Evolutionary conservation across 1,140 invertebrate genomes (phyloP), one percentile per base, ranked within the genome.

Genomic region (Cardiocondyla obscurior): DNA sequence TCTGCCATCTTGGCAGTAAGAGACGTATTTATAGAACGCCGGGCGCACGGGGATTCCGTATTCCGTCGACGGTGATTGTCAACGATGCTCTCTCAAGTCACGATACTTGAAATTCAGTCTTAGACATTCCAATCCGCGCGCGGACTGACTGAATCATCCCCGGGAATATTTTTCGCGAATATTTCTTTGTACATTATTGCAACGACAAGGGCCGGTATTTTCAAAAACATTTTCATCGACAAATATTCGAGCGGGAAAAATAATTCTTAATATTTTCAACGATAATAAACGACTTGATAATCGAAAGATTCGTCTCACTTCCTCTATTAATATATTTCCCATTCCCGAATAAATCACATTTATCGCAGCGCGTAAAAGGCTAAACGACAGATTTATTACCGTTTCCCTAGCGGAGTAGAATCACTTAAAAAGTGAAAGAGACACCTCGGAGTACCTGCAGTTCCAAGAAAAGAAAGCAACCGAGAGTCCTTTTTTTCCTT

Each of bases 61-160:
- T 87, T 87, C 84, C 79, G 85, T 87, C 81, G 84, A 86, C 85
- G 84, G 25, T 81, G 81, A 87, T 87, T 87, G 85, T 77, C 79
- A 60, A 77, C 84, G 79, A 70, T 77, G 76, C 55, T 46, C 72
- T 77, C 70, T 57, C 85, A 58, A 87, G 85, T 86, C 85, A 86
- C 85, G 84, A 86, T 51, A 81, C 81, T 69, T 81, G 74, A 87
- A 86, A 87, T 87, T 87, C 85, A 74, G 46, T 46, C 30, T 69
- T 72, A 81, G 55, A 65, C 84, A 83, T 87, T 83, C 84, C 85
- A 62, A 85, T 86, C 85, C 53, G 19, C 28, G 19, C 28, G 55
- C 25, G 42, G 5, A 46, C 70, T 86, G 84, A 86, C 84, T 87
- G 84, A 87, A 83, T 86, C 85, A 86, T 77, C 65, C 65, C 53